Conservation (phyloP, 2,113 vertebrate species). For the Microcebus ravelobensis region DNA sequence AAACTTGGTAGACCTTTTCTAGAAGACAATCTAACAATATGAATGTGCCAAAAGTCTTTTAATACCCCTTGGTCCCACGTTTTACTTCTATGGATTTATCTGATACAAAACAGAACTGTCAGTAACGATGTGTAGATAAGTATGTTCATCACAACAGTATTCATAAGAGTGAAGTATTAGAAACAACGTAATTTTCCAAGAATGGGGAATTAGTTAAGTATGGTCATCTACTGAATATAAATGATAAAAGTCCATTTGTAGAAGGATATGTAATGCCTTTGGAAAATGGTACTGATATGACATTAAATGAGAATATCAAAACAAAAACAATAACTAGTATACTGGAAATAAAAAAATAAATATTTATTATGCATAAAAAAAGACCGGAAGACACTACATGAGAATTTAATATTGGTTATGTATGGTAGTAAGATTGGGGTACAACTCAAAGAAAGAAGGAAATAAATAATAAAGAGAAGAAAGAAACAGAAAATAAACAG, state of each 20-base stretch:
- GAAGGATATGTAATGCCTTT: not conserved
- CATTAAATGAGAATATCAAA: conserved; percentile 23
- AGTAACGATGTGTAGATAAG: not conserved
- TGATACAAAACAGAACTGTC: not conserved
- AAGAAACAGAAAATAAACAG: not conserved
- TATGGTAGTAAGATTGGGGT: not conserved
- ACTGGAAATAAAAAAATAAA: not conserved
- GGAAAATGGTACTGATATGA: not conserved
- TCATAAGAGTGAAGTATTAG: too few relatives aligned
- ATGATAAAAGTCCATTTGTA: not conserved
- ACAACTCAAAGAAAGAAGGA: conserved; percentile 5
- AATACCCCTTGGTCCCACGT: not conserved
- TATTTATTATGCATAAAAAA: not conserved
- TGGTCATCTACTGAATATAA: not conserved
- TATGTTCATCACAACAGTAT: not conserved
- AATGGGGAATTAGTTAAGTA: not conserved
- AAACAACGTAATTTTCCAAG: not conserved
- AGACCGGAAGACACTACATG: not conserved
- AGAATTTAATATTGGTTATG: not conserved
- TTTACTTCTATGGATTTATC: not conserved
- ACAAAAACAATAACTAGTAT: not conserved
- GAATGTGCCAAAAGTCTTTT: not conserved
- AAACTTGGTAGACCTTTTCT: not conserved
- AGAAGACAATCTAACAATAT: not conserved
- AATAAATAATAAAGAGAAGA: not conserved